Evolutionary conservation across 2,113 vertebrate genomes (phyloP).

Genomic region (Rutilus rutilus): DNA sequence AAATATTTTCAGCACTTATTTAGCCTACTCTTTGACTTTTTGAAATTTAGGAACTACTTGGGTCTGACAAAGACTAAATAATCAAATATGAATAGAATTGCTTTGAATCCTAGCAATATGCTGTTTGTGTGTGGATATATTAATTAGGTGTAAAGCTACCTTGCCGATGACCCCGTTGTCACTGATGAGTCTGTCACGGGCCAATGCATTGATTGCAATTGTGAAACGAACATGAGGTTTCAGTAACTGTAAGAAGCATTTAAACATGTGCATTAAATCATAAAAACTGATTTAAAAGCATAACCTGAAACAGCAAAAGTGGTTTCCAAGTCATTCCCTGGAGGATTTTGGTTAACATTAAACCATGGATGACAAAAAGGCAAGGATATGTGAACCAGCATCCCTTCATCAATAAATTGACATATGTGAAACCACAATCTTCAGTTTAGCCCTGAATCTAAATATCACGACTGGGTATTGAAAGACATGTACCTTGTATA

Average conservation of each 20-base stretch:
- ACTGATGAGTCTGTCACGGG: slow-evolving; percentile 67
- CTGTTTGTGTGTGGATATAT: neutral
- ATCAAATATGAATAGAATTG: neutral
- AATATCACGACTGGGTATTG: neutral
- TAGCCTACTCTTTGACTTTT: no score
- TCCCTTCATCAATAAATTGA: neutral
- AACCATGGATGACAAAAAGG: no score
- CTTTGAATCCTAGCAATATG: neutral
- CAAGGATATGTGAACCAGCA: neutral
- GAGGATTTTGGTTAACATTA: no score
- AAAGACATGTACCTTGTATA: slow-evolving; percentile 65
- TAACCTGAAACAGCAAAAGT: no score
- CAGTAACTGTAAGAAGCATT: slow-evolving; percentile 63
- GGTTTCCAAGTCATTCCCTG: no score
- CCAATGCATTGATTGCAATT: slow-evolving; percentile 69
- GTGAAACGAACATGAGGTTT: slow-evolving; percentile 69
- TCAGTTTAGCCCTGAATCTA: neutral
- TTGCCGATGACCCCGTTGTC: slow-evolving; percentile 60
- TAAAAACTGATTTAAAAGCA: neutral
- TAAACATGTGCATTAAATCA: neutral
- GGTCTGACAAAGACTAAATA: neutral
- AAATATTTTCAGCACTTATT: no score
- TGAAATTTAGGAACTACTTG: no score
- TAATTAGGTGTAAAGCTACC: slow-evolving; percentile 48
- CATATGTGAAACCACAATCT: neutral